Conservation (phyloP, 1,140 invertebrate species). For the Drosophila subpulchrella region DNA sequence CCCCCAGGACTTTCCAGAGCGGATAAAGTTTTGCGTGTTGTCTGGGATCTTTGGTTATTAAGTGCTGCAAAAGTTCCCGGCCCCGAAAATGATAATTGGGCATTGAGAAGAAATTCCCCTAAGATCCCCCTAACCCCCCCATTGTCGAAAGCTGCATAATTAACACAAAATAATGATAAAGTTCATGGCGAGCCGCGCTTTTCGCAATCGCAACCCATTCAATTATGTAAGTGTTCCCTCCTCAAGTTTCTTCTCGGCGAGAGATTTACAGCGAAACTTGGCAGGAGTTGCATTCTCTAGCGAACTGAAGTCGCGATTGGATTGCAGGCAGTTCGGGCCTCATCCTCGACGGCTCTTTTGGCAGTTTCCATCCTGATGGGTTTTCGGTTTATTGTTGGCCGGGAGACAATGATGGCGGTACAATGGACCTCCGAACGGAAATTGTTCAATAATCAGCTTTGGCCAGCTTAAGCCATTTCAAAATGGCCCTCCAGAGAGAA, state of each 20-base stretch:
- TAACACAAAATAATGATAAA: slow-evolving; percentile 82
- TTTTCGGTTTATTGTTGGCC: slow-evolving; percentile 4
- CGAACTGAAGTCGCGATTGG: slow-evolving; percentile 94
- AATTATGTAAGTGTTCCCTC: slow-evolving; percentile 46
- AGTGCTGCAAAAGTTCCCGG: slow-evolving; percentile 72
- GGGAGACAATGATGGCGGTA: slow-evolving; percentile 1
- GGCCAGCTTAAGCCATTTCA: slow-evolving; percentile 33
- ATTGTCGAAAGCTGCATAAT: slow-evolving; percentile 74
- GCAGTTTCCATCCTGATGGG: slow-evolving; percentile 19
- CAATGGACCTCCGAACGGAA: slow-evolving; percentile 43
- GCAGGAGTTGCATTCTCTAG: slow-evolving; percentile 94
- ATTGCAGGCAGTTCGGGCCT: slow-evolving; percentile 28
- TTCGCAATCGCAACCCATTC: slow-evolving; percentile 62
- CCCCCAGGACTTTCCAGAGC: slow-evolving; percentile 17
- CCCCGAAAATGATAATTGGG: slow-evolving; percentile 79
- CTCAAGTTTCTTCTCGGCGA: slow-evolving; percentile 95
- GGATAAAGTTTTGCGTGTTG: slow-evolving; percentile 70
- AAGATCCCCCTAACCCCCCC: background rate
- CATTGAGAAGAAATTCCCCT: slow-evolving; percentile 50
- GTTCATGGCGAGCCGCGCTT: slow-evolving; percentile 64
- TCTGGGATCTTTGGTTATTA: slow-evolving; percentile 65
- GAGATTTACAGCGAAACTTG: slow-evolving; percentile 91
- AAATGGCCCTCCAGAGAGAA: slow-evolving; percentile 1
- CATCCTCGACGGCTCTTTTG: slow-evolving; percentile 32
- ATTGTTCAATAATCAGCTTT: slow-evolving; percentile 67